Base-by-base conservation (phyloP, 2,888 invertebrate genomes). In the Cantharis rufa region DNA sequence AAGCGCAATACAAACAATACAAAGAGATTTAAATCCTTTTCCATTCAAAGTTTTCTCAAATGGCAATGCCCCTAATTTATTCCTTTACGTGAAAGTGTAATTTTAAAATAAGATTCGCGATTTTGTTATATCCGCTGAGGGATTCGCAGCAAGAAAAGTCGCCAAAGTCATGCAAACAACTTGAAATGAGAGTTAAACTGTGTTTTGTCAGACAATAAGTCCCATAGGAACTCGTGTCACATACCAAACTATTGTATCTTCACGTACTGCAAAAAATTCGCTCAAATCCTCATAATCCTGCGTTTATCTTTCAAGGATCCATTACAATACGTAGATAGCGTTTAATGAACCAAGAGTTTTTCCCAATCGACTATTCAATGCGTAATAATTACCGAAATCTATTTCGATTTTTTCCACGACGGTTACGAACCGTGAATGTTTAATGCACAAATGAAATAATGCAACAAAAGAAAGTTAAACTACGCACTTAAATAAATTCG, bases 401-500 rank as follows among this genome's bases (percentile, higher is more conserved):
- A 48, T 48, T 48, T 48, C 48, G 48, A 48, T n/a, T 5, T 48
- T 48, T 32, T 48, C 48, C 48, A n/a, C 9, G 48, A 48, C n/a
- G 13, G n/a, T 13, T n/a, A n/a, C n/a, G 32, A 69, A 48, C 21
- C 21, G 62, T 66, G 66, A 18, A 21, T 21, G 18, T 13, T 64
- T 21, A 3, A 15, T n/a, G 62, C 63, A 48, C 10, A 70, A 61
- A 61, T 62, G 13, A 24, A 71, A 28, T 71, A 71, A 28, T 71
- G 71, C 71, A 71, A 16, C n/a, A 66, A 28, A 63, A 24, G 24
- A 63, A 16, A 61, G 48, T 21, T 18, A 69, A 64, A 75, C 71
- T 71, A 70, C 71, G 75, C 71, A 75, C 61, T 71, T 70, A 71
- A 27, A 66, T 75, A 62, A 15, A 24, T 64, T 72, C 24, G 72